phyloP scores from a whole-genome alignment of 2,888 invertebrate species.

The Spodoptera littoralis region DNA sequence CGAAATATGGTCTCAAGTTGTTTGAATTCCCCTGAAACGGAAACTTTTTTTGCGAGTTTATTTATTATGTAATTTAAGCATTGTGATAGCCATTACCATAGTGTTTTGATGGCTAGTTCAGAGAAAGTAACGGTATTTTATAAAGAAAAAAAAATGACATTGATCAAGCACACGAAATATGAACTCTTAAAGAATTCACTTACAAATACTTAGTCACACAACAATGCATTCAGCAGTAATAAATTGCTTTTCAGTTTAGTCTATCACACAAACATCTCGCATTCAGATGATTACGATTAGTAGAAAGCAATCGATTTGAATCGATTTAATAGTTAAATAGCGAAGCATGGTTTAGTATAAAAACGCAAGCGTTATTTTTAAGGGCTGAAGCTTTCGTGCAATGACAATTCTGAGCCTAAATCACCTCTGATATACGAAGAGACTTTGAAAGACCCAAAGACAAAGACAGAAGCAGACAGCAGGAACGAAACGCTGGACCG shows the following conservation, averaged over 20 bases:
- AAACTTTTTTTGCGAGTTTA: constrained; percentile 18
- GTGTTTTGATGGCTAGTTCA: background rate
- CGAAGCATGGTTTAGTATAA: constrained; percentile 55
- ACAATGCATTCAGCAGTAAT: constrained; percentile 51
- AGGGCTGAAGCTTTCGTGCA: constrained; percentile 55
- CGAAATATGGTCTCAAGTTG: constrained; percentile 11
- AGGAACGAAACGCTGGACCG: constrained; percentile 80
- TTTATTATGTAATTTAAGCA: constrained; percentile 12
- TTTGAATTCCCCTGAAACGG: constrained; percentile 30
- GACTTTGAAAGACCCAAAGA: constrained; percentile 67
- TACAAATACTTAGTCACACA: constrained; percentile 68
- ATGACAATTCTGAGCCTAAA: constrained; percentile 60
- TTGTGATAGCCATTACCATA: constrained; percentile 1
- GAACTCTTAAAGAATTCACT: constrained; percentile 12
- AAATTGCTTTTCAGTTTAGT: constrained; percentile 55
- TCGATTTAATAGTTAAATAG: constrained; percentile 34
- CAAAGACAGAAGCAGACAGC: constrained; percentile 68
- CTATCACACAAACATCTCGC: constrained; percentile 79
- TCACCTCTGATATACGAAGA: constrained; percentile 69
- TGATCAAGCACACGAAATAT: constrained; percentile 33
- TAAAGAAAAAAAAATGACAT: constrained; percentile 15
- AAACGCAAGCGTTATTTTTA: constrained; percentile 56
- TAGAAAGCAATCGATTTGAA: constrained; percentile 52
- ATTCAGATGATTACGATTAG: constrained; percentile 70
- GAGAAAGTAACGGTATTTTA: background rate